These are phyloP conservation scores for Dinocampus coccinellae DNA, from an alignment of 2,888 invertebrate species.

Conservation along the genomic window DNA sequence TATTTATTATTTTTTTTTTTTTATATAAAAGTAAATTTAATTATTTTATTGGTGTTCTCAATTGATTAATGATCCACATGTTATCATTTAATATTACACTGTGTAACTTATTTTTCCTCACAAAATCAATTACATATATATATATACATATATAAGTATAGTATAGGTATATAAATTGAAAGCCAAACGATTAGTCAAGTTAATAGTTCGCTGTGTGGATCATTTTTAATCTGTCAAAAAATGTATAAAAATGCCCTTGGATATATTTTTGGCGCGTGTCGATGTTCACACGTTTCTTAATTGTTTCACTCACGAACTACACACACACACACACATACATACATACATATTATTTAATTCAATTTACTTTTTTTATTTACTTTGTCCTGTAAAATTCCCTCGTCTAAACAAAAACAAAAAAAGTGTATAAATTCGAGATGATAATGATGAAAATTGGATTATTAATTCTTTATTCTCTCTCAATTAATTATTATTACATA, in stretches of 20 bases:
- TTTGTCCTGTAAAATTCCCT: conserved; percentile 1
- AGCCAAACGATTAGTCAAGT: conserved; percentile 26
- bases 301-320: conserved; percentile 29
- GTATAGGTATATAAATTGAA: not conserved
- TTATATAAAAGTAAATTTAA: not conserved
- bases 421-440: not conserved
- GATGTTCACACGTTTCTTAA: conserved; percentile 21
- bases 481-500: not conserved
- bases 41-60: not conserved
- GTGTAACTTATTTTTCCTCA: not conserved
- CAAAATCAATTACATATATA: conserved; percentile 1
- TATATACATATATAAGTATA: not conserved
- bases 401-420: no score
- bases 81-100: not conserved
- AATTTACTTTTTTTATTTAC: no score
- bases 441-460: no score
- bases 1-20: no score
- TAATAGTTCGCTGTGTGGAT: conserved; percentile 20
- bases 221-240: conserved; percentile 28
- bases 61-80: not conserved
- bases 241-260: conserved; percentile 1
- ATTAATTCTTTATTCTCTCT: no score
- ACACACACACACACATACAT: not conserved
- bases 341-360: no score
- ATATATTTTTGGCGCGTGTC: not conserved